A percentile compares a stretch with the other conserved stretches of the same genome.
These are phyloP conservation scores for Drosophila nigromelanica DNA, from an alignment of 1,140 invertebrate genomes.

Conservation along the genomic window DNA sequence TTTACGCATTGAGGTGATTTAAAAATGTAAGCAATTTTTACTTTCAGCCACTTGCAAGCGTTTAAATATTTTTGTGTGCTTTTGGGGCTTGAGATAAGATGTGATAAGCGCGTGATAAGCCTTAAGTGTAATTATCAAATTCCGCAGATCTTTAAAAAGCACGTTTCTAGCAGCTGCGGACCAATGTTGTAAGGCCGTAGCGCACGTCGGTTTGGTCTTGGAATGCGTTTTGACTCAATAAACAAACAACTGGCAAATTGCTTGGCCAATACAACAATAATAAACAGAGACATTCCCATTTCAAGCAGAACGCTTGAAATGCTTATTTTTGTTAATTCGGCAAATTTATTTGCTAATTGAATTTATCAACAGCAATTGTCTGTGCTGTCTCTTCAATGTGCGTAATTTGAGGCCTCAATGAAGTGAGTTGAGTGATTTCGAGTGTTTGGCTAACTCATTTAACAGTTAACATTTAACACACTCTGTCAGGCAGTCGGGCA, in stretches of 20 bases:
- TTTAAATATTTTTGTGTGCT: constrained; percentile 9
- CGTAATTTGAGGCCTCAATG: constrained; percentile 57
- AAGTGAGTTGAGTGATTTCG: constrained; percentile 37
- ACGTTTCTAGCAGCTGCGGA: constrained; percentile 23
- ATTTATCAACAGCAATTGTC: constrained; percentile 67
- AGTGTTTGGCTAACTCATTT: constrained; percentile 6
- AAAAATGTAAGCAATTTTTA: not conserved
- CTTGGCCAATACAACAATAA: constrained; percentile 1
- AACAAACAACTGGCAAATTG: constrained; percentile 15
- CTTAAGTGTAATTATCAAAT: constrained; percentile 34
- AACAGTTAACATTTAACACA: constrained; percentile 46
- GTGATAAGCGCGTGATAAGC: constrained; percentile 32
- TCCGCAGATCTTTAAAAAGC: constrained; percentile 33
- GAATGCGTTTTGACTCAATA: not conserved
- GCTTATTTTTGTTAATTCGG: constrained; percentile 27
- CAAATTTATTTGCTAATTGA: constrained; percentile 55
- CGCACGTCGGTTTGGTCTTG: not conserved
- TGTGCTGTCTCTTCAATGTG: constrained; percentile 34
- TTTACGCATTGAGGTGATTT: not conserved
- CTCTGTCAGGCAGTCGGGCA: constrained; percentile 8
- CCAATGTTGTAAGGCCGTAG: not conserved
- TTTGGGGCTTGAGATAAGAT: constrained; percentile 9
- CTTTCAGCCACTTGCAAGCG: not conserved
- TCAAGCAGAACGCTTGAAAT: not conserved
- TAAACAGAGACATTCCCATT: constrained; percentile 15